These are phyloP conservation scores for Coryphaenoides rupestris DNA, from an alignment of 2,113 vertebrate genomes.

Conservation along the genomic window DNA sequence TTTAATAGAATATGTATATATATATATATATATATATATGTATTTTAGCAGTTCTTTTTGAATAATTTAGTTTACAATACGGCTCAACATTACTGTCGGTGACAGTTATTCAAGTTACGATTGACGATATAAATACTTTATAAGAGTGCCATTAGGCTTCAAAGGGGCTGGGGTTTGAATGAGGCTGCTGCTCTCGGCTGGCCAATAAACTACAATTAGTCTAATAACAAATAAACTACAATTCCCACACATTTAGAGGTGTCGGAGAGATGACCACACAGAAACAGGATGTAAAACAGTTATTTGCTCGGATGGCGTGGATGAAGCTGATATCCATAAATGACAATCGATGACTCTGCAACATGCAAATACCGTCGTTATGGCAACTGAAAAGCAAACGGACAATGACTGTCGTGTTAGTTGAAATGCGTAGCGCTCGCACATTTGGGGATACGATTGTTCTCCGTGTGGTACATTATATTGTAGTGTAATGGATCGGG, in stretches of 20 bases:
- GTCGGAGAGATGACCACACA: conserved; percentile 43
- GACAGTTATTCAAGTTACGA: conserved; percentile 15
- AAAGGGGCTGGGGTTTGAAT: conserved; percentile 33
- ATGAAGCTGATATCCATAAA: conserved; percentile 54
- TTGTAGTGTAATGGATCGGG: too few species aligned
- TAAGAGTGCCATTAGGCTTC: conserved; percentile 22
- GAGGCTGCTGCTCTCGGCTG: conserved; percentile 23
- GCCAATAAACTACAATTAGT: conserved; percentile 34
- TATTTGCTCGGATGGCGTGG: conserved; percentile 47
- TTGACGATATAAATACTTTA: background rate
- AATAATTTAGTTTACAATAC: too few species aligned
- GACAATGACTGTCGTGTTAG: conserved; percentile 34
- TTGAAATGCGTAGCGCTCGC: conserved; percentile 20
- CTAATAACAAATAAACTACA: conserved; percentile 38
- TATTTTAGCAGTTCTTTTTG: too few species aligned
- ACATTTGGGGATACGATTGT: conserved; percentile 5
- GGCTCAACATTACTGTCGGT: conserved; percentile 13
- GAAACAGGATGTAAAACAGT: conserved; percentile 34
- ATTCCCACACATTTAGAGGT: conserved; percentile 30
- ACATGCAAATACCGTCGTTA: conserved; percentile 54
- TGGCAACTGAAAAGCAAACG: conserved; percentile 33
- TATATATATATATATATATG: too few species aligned
- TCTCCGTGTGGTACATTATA: background rate
- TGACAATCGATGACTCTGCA: conserved; percentile 49
- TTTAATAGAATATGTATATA: too few species aligned